Evolutionary conservation across 2,888 invertebrate species (phyloP).

Genomic region (Stramonita haemastoma): DNA sequence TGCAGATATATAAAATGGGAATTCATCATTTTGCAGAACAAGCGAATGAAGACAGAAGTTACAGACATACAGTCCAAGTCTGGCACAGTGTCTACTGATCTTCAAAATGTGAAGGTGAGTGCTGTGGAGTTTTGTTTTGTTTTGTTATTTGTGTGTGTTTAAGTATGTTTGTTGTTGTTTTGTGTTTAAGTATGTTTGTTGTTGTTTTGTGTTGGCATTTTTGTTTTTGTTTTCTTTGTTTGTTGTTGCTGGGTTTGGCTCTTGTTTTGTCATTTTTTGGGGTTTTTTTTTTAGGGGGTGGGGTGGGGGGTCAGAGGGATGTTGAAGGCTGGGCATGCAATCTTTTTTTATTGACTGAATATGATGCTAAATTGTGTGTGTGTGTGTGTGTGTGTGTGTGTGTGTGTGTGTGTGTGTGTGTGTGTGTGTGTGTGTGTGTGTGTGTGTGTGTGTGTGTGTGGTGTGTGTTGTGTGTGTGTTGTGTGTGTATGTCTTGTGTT

Average conservation of each 20-base stretch:
- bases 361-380: neutral
- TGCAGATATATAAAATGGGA: too few relatives aligned
- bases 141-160: neutral
- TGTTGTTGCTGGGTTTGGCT: too few relatives aligned
- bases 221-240: neutral
- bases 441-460: neutral
- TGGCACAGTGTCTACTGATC: constrained; percentile 57
- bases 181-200: neutral
- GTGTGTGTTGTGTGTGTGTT: neutral
- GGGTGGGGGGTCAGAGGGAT: too few relatives aligned
- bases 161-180: neutral
- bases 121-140: neutral
- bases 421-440: neutral
- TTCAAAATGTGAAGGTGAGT: constrained; percentile 57
- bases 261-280: too few relatives aligned
- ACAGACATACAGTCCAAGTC: constrained; percentile 55
- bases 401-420: neutral
- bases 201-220: neutral
- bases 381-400: neutral
- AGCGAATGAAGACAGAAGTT: constrained; percentile 57
- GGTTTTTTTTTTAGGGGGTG: too few relatives aligned
- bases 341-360: too few relatives aligned
- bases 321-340: too few relatives aligned
- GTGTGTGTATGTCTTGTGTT: neutral
- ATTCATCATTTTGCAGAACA: constrained; percentile 52